Evolutionary conservation across 2,797 vertebrate species (phyloP), one percentile per base, ranked within the genome.

Genomic region (Emys orbicularis): DNA sequence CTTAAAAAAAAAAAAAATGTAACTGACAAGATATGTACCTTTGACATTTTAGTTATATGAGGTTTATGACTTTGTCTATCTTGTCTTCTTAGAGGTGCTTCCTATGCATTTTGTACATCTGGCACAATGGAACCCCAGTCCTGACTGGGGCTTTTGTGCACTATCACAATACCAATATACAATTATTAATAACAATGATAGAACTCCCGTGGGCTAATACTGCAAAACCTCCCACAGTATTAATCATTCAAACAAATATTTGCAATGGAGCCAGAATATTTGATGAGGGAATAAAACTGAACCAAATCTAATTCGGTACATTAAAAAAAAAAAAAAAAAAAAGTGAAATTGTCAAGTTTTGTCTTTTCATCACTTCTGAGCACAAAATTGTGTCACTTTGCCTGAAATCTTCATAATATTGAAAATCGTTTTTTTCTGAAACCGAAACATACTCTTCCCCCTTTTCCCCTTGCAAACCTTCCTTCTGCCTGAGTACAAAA

Each of bases 241-340:
- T 29, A 86, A 82, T 25, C 79, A 5, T 11, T 57, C 57, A 82
- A 84, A 79, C 83, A 86, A 82, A n/a, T 12, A 21, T 65, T 53
- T 84, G 57, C 84, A 76, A 0, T 68, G 57, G 21, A 49, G 41
- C 1, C 11, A 82, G 57, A 90, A 74, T 81, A 74, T n/a, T 84
- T 84, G 29, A 10, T 4, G 74, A 54, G 31, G 47, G 21, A 76
- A 81, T 5, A 57, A 5, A 52, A 5, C 19, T 81, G 6, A 21
- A 21, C 47, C 44, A 47, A 57, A 12, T 5, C 34, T 47, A 56
- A 49, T 47, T 41, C 80, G 18, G 86, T 5, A 25, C 0, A 0
- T 15, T 81, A 13, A 80, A 41, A 1, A 79, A 41, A 41, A 41
- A 41, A 41, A 41, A 41, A 94, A 54, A 59, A 4, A 2, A 44